phyloP scores from a whole-genome alignment of 2,797 vertebrate genomes.

The Protonibea diacanthus region DNA sequence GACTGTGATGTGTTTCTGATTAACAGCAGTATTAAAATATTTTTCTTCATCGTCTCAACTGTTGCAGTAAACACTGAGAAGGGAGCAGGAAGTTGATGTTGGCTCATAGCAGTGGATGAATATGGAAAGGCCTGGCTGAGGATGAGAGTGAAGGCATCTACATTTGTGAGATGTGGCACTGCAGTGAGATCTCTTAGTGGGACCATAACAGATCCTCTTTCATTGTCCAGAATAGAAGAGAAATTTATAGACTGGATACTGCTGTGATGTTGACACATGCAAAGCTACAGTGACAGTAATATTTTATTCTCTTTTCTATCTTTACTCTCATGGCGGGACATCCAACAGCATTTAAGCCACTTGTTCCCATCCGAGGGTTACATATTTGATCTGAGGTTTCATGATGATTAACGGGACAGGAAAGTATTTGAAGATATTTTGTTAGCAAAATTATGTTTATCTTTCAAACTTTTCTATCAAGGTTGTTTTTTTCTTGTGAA shows the following conservation, averaged over 20 bases:
- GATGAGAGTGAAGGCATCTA: constrained; percentile 63
- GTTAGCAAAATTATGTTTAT: not conserved
- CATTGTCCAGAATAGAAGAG: constrained; percentile 28
- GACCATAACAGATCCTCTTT: constrained; percentile 30
- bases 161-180: constrained; percentile 63
- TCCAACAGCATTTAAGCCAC: not conserved
- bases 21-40: constrained; percentile 22
- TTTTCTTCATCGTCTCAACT: constrained; percentile 20
- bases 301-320: no score
- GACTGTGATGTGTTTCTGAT: constrained; percentile 14
- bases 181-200: constrained; percentile 52
- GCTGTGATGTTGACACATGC: constrained; percentile 32
- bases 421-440: not conserved
- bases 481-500: not conserved
- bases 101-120: constrained; percentile 45
- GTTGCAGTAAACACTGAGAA: constrained; percentile 27
- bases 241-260: constrained; percentile 35
- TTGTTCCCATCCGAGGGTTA: not conserved
- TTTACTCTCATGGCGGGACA: not conserved
- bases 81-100: constrained; percentile 67
- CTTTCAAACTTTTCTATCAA: not conserved
- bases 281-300: constrained; percentile 1
- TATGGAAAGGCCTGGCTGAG: constrained; percentile 59
- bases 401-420: not conserved
- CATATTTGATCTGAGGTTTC: not conserved